Base-by-base conservation (phyloP, 2,797 vertebrate species). In the Brotula barbata region DNA sequence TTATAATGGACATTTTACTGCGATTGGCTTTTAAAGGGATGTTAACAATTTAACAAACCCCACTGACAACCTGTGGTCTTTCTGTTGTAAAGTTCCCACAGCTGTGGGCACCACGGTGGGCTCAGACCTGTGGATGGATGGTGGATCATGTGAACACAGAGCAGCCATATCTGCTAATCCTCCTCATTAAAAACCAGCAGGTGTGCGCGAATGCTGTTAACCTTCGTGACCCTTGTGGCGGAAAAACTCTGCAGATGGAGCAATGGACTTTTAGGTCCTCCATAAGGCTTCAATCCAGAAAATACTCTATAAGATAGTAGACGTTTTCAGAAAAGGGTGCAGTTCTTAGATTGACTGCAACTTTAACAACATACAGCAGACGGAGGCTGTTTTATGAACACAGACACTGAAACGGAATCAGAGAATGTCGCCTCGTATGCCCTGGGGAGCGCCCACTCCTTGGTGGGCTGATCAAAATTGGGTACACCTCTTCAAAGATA, bases 171-270 rank as follows among this genome's bases (percentile, higher is more conserved):
- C 65, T 53, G 69, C 64, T 90, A 89, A 91, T 87, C 86, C 80
- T 74, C 76, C 85, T 87, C 81, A 88, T 90, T 82, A 81, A 77
- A 80, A 85, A 82, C 80, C 87, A 91, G 89, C 89, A 90, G 90
- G 90, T 89, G 90, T 81, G 79, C 64, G 51, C 74, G 84, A 80
- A 82, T 74, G 76, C 78, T 39, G 62, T 72, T 82, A 76, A 87
- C 81, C 82, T 59, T 1, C 8, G 3, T 2, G 58, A 73, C 78
- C 78, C 58, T 60, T 16, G 40, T 74, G 73, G 49, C 61, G 36
- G 25, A 81, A 64, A 33, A 4, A 28, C 25, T 28, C 8, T 28
- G 4, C 25, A 28, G n/a, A n/a, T n/a, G n/a, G n/a, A n/a, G n/a
- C n/a, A n/a, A n/a, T n/a, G n/a, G n/a, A n/a, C n/a, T n/a, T n/a